A percentile compares a stretch with the other conserved stretches of the same genome.
phyloP scores from a whole-genome alignment of 2,888 invertebrate genomes.

The Macrosiphum euphorbiae region DNA sequence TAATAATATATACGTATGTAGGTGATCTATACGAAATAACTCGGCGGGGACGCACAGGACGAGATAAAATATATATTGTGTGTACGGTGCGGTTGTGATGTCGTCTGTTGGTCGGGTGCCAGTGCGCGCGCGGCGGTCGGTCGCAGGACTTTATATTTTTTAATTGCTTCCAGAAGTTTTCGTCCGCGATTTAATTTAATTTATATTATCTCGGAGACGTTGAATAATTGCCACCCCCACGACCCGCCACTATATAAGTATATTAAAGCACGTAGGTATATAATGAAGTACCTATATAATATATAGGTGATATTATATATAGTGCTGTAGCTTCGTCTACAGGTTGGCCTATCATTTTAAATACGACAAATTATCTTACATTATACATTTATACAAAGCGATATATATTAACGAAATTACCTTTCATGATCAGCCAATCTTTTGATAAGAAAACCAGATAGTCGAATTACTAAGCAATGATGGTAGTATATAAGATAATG shows the following conservation, averaged over 20 bases:
- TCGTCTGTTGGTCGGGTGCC: conserved; percentile 54
- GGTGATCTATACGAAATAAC: not conserved
- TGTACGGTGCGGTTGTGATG: conserved; percentile 23
- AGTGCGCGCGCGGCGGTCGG: conserved; percentile 31
- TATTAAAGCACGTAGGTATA: not conserved
- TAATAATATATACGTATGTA: not conserved
- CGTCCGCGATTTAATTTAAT: conserved; percentile 9
- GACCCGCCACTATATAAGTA: not conserved
- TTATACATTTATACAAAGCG: not conserved
- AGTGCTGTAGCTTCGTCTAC: not conserved
- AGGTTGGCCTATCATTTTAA: not conserved
- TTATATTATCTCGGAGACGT: conserved; percentile 19
- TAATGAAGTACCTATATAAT: not conserved
- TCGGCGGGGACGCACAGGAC: conserved; percentile 54
- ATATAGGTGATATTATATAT: not conserved
- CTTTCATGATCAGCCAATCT: not conserved
- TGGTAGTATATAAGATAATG: not conserved
- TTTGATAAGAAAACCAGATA: not conserved
- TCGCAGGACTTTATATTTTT: conserved; percentile 39
- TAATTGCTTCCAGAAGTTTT: conserved; percentile 59
- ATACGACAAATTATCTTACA: not conserved
- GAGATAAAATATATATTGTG: not conserved
- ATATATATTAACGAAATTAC: not conserved
- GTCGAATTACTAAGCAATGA: not conserved
- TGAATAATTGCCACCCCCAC: not conserved